Evolutionary conservation across 2,113 vertebrate species (phyloP), one percentile per base, ranked within the genome.

Genomic region (Neodontobutis hainanensis): DNA sequence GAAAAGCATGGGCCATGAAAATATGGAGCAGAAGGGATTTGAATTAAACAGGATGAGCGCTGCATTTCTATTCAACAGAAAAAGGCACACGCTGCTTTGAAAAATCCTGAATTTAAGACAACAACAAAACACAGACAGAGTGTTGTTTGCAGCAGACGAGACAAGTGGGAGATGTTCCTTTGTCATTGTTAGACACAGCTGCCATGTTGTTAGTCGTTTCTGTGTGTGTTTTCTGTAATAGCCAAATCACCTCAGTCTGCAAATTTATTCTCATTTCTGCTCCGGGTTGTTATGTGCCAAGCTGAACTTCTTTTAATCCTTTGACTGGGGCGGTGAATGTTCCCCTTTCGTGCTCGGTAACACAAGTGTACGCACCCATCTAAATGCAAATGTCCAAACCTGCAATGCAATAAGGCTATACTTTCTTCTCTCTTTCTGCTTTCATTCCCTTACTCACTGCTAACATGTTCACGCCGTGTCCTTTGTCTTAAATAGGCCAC

Each of bases 381-480:
- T 94, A 94, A 94, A 95, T 95, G 93, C 92, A 94, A 95, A 95
- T 95, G 87, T 86, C 69, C 75, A 73, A 72, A 78, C 52, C 79
- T 79, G 72, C 75, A 77, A 19, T 59, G 72, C 70, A 85, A 81
- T 68, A 80, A 75, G 61, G 40, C 81, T 45, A 19, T 68, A 47
- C 44, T 64, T n/a, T 55, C 51, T 64, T 63, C 56, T 34, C 50
- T 36, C 35, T 35, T 14, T 2, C 4, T 46, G 44, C 65, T 38
- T 53, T 47, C 34, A 40, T 35, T 48, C 12, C 9, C 16, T 58
- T 10, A 12, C 57, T 49, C 34, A n/a, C 6, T 11, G 55, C 53
- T 12, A 16, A 68, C 67, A 51, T 8, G 51, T 52, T 51, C 43
- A 3, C 58, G 27, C 46, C 35, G n/a, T 55, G 53, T 70, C 57